Evolutionary conservation across 2,797 vertebrate species (phyloP), one percentile per base, ranked within the genome.

Genomic region (Hoplostethus mediterraneus): DNA sequence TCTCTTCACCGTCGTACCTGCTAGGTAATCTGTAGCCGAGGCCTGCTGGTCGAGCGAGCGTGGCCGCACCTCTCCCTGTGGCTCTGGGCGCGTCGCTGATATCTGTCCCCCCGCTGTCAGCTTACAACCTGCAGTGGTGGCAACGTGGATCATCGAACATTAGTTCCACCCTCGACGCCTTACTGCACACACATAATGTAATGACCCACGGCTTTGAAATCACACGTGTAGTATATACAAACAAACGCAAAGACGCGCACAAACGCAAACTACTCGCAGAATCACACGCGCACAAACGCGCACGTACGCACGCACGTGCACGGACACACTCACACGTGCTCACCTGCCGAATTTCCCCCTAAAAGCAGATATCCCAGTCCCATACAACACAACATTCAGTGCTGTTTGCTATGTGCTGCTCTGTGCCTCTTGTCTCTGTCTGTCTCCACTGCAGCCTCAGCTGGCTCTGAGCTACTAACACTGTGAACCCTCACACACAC

Each of bases 401-500:
- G 76, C 14, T 62, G 57, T 72, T 73, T 75, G 69, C 73, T 66
- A 62, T 63, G 79, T 69, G 83, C 74, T 69, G 80, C 83, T 89
- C 73, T 80, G 58, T 71, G 80, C 70, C 80, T 78, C 71, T 74
- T 74, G 66, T 69, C 82, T 87, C 75, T 85, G 76, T 80, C 84
- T 86, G 82, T 86, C 86, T 75, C 73, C 55, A 49, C 58, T 81
- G 84, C 85, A 82, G 87, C 83, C 86, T 90, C 86, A 82, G 85
- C 82, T 87, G 85, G 74, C 84, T 90, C 73, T 87, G 84, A 88
- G 86, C 85, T 84, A 80, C 84, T 55, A 85, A 80, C 81, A 82
- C 77, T 89, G 81, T 82, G 88, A 88, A 89, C 83, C 68, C 78
- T 63, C 64, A 70, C 75, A 62, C 72, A 47, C 71, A 65, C 71